A percentile compares a stretch with the other conserved stretches of the same genome.
These are phyloP conservation scores for Periophthalmus modestus DNA, from an alignment of 2,113 vertebrate genomes.

Conservation along the genomic window DNA sequence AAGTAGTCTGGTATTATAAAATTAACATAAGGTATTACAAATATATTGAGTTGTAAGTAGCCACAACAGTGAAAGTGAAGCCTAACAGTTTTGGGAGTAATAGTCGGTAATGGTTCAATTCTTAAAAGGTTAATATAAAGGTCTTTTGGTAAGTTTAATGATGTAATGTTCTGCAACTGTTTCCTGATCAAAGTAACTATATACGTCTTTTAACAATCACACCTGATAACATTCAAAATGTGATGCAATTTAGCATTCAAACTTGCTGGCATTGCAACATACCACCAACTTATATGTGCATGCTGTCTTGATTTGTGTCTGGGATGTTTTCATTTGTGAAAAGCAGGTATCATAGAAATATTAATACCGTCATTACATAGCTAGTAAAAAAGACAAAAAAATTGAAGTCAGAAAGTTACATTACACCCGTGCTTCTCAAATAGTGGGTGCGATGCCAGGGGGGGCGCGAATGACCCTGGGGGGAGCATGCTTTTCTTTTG, in stretches of 20 bases:
- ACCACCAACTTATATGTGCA: not conserved
- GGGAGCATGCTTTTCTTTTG: too few species aligned
- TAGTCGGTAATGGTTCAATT: not conserved
- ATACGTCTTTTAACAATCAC: not conserved
- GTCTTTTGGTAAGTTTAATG: not conserved
- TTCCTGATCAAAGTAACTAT: not conserved
- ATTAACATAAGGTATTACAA: not conserved
- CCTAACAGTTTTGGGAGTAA: not conserved
- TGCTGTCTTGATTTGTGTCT: not conserved
- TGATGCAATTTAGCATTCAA: not conserved
- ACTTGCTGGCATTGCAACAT: not conserved
- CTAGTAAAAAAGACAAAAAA: too few species aligned
- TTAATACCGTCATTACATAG: too few species aligned
- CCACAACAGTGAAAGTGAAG: not conserved
- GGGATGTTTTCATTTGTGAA: not conserved
- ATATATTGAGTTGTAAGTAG: too few species aligned
- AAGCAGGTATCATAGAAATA: not conserved
- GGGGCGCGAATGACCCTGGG: too few species aligned
- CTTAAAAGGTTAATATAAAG: not conserved
- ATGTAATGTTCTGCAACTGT: not conserved
- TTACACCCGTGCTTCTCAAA: too few species aligned
- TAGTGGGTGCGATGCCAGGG: too few species aligned
- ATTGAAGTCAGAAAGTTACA: too few species aligned
- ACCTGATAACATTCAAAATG: not conserved
- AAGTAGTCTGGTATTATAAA: not conserved